A percentile compares a stretch with the other conserved stretches of the same genome.
phyloP scores from a whole-genome alignment of 1,140 invertebrate genomes.

The Drosophila seguyi region DNA sequence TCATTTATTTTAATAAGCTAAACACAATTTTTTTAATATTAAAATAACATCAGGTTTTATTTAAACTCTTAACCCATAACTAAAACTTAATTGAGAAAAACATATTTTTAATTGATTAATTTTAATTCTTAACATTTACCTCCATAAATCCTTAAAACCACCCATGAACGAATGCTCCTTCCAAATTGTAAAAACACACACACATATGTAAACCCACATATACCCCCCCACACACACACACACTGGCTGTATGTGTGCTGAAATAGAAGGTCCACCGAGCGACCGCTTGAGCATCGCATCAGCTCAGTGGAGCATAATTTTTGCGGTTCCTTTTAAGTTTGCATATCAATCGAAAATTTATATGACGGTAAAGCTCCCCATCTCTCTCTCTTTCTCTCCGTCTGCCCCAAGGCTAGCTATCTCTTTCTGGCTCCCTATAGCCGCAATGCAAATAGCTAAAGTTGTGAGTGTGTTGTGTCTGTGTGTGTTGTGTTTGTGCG shows the following conservation, averaged over 20 bases:
- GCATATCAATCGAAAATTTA: slow-evolving; percentile 84
- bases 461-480: slow-evolving; percentile 23
- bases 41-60: too few relatives aligned
- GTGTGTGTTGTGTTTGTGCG: slow-evolving; percentile 55
- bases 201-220: neutral
- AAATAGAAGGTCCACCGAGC: slow-evolving; percentile 44
- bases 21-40: too few relatives aligned
- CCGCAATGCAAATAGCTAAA: slow-evolving; percentile 69
- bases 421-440: slow-evolving; percentile 1
- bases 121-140: too few relatives aligned
- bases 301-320: slow-evolving; percentile 83
- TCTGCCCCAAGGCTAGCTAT: neutral
- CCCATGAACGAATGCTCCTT: slow-evolving; percentile 3
- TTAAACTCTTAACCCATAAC: neutral
- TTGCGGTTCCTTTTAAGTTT: slow-evolving; percentile 85
- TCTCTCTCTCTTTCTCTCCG: neutral
- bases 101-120: neutral
- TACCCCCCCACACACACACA: slow-evolving; percentile 5
- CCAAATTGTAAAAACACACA: neutral
- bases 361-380: slow-evolving; percentile 69
- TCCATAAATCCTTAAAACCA: neutral
- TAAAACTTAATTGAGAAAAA: neutral
- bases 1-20: too few relatives aligned
- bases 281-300: slow-evolving; percentile 43
- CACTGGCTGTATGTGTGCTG: neutral